Percentiles rank a stretch among this genome's conserved stretches.
Evolutionary conservation across 2,797 vertebrate species (phyloP).

Genomic region (Bradypus variegatus): DNA sequence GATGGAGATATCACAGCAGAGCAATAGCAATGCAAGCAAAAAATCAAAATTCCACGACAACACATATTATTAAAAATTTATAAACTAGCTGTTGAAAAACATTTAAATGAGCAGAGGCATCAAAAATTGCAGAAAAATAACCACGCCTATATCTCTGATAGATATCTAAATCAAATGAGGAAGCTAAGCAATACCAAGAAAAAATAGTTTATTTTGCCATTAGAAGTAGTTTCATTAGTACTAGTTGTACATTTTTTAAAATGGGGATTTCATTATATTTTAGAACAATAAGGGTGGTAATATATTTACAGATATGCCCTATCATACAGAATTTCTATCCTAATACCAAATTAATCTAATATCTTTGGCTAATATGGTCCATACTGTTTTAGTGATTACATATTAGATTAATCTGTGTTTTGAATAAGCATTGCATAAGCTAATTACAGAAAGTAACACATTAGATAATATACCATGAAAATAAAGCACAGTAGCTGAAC

Average conservation of each 20-base stretch:
- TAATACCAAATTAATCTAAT: not conserved
- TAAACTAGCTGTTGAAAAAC: not conserved
- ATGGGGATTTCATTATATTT: not conserved
- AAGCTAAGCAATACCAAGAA: not conserved
- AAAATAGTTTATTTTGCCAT: not conserved
- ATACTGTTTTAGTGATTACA: not conserved
- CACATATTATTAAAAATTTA: not conserved
- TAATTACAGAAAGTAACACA: slow-evolving; percentile 32
- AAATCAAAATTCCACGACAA: not conserved
- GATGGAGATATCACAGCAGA: not conserved
- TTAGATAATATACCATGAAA: slow-evolving; percentile 8
- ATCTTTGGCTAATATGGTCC: not conserved
- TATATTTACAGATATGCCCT: not conserved
- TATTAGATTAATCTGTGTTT: slow-evolving; percentile 15
- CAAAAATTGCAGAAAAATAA: not conserved
- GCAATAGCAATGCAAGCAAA: too few species aligned
- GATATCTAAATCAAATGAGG: not conserved
- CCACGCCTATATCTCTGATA: not conserved
- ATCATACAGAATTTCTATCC: not conserved
- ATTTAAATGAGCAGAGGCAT: not conserved
- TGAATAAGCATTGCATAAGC: not conserved
- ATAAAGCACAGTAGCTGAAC: not conserved
- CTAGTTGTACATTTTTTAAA: not conserved
- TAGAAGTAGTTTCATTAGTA: not conserved
- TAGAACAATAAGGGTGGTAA: not conserved